Conservation (phyloP, 2,113 vertebrate genomes). For the Numenius arquata region DNA sequence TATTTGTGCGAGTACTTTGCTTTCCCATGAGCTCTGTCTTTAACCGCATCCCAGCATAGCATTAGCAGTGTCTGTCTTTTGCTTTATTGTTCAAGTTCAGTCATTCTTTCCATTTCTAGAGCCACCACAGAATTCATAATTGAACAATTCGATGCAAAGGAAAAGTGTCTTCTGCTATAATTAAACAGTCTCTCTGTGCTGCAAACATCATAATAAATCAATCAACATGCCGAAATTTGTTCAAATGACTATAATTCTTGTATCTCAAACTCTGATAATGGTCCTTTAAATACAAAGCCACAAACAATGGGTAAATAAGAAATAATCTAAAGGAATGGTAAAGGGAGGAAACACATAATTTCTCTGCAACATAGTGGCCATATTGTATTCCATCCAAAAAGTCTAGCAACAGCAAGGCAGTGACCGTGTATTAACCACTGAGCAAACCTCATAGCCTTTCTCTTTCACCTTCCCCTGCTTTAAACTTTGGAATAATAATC, state of each 20-base stretch:
- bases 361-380: background rate
- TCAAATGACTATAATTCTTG: background rate
- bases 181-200: background rate
- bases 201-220: background rate
- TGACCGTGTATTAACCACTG: background rate
- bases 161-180: background rate
- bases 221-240: background rate
- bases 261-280: background rate
- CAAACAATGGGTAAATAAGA: background rate
- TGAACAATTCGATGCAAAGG: background rate
- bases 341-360: background rate
- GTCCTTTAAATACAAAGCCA: background rate
- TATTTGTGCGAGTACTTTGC: background rate
- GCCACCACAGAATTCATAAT: background rate
- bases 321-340: background rate
- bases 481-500: background rate
- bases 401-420: background rate
- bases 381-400: background rate
- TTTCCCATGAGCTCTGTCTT: constrained; percentile 2
- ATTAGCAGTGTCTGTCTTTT: background rate
- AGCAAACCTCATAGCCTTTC: background rate
- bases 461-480: background rate
- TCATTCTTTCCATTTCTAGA: background rate
- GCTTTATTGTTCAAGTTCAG: background rate
- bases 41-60: background rate